A percentile compares a stretch with the other conserved stretches of the same genome.
These are phyloP conservation scores for Lacanobia oleracea DNA, from an alignment of 2,888 invertebrate species.

Conservation along the genomic window DNA sequence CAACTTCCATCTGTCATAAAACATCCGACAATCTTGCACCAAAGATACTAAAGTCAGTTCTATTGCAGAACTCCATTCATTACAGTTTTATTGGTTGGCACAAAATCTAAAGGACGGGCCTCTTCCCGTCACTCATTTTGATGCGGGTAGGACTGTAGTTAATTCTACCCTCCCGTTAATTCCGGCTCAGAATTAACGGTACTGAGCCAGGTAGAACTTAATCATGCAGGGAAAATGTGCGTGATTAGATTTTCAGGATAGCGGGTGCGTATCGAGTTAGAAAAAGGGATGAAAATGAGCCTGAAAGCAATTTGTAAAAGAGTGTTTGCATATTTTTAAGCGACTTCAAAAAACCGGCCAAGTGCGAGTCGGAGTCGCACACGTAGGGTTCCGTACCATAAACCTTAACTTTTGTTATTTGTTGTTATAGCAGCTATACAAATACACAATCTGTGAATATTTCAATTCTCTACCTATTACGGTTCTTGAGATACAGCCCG, in stretches of 20 bases:
- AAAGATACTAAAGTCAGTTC: neutral
- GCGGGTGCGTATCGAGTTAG: neutral
- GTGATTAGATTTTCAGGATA: slow-evolving; percentile 36
- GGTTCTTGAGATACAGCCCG: no score
- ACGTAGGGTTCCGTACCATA: no score
- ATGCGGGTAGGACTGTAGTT: slow-evolving; percentile 50
- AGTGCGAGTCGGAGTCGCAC: no score
- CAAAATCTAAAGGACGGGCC: slow-evolving; percentile 26
- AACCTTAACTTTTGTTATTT: no score
- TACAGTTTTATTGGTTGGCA: slow-evolving; percentile 44
- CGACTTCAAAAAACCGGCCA: no score
- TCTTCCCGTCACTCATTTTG: slow-evolving; percentile 55
- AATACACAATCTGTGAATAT: no score
- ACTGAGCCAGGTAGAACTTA: slow-evolving; percentile 36
- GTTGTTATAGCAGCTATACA: no score
- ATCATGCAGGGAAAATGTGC: slow-evolving; percentile 34
- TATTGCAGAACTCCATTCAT: slow-evolving; percentile 23
- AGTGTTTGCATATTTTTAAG: neutral
- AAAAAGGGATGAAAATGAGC: neutral
- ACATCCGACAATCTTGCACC: neutral
- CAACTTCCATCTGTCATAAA: neutral
- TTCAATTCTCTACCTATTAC: no score
- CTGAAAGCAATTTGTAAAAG: neutral
- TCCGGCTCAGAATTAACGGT: slow-evolving; percentile 39
- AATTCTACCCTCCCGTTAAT: slow-evolving; percentile 52